Conservation (phyloP, 2,797 vertebrate species). For the Thalassophryne amazonica region DNA sequence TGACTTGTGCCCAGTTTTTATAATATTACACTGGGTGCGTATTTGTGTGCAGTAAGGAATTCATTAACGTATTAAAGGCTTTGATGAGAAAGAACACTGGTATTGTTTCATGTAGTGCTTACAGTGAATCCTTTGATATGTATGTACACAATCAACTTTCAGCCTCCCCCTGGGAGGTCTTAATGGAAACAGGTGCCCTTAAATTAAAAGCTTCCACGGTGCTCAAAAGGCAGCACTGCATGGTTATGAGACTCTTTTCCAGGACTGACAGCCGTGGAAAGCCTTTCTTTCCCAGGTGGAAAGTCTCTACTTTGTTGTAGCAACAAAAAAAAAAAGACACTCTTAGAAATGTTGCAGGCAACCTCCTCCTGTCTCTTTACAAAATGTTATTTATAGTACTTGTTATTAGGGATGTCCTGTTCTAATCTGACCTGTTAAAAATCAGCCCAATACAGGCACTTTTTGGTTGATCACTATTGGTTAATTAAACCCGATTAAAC, state of each 20-base stretch:
- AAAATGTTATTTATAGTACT: too few species aligned
- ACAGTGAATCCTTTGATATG: background rate
- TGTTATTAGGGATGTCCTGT: too few species aligned
- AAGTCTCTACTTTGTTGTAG: conserved; percentile 2
- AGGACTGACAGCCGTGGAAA: background rate
- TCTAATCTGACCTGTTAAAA: too few species aligned
- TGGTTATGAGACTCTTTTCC: conserved; percentile 24
- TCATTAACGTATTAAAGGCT: background rate
- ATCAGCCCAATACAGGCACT: too few species aligned
- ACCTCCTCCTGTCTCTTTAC: background rate
- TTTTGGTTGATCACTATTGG: too few species aligned
- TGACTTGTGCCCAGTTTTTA: too few species aligned
- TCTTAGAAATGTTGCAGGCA: background rate
- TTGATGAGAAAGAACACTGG: background rate
- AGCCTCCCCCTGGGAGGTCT: background rate
- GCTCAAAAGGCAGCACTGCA: background rate
- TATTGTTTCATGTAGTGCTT: background rate
- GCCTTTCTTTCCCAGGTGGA: background rate
- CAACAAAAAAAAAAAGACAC: conserved; percentile 8
- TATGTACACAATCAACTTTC: background rate
- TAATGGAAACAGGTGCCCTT: too few species aligned
- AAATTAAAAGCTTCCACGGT: conserved; percentile 12
- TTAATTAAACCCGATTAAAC: too few species aligned
- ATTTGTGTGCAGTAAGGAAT: background rate
- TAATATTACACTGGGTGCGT: too few species aligned